Conservation (phyloP, 2,888 invertebrate genomes). For the Scaptomyza parva region DNA sequence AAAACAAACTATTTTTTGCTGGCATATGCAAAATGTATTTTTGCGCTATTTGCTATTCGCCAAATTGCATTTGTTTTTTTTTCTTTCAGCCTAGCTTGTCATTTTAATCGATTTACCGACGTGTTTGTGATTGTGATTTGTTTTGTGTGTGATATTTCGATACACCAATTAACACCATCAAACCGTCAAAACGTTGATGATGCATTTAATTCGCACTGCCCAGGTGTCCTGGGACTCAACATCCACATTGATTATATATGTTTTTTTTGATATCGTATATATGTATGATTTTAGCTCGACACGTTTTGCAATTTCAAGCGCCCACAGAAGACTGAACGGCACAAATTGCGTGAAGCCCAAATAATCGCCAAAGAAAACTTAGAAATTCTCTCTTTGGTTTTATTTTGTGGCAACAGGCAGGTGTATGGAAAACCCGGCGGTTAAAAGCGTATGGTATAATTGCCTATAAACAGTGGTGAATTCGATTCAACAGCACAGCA, state of each 20-base stretch:
- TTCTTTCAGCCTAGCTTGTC: constrained; percentile 23
- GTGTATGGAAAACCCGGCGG: constrained; percentile 33
- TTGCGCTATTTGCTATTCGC: constrained; percentile 21
- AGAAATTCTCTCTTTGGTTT: constrained; percentile 76
- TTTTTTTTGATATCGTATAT: constrained; percentile 4
- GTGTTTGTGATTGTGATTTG: constrained; percentile 11
- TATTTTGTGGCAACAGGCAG: constrained; percentile 50
- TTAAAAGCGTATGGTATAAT: constrained; percentile 50
- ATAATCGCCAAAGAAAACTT: constrained; percentile 80
- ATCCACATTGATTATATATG: background rate
- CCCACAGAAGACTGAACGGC: constrained; percentile 75
- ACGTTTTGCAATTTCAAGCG: constrained; percentile 69
- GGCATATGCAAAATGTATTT: constrained; percentile 21
- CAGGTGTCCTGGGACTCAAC: constrained; percentile 18
- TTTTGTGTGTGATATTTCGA: too few species aligned
- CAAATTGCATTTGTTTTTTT: constrained; percentile 35
- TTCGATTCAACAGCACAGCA: constrained; percentile 20
- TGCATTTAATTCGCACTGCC: background rate
- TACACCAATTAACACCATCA: constrained; percentile 6
- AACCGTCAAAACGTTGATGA: constrained; percentile 1
- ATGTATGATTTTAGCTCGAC: constrained; percentile 29
- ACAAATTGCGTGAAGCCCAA: constrained; percentile 53
- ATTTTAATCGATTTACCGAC: constrained; percentile 36
- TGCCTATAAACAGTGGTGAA: constrained; percentile 57
- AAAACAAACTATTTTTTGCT: constrained; percentile 24